Evolutionary conservation across 64 coral and sea anemone genomes (phyloP).

Genomic region (Acropora yongei): DNA sequence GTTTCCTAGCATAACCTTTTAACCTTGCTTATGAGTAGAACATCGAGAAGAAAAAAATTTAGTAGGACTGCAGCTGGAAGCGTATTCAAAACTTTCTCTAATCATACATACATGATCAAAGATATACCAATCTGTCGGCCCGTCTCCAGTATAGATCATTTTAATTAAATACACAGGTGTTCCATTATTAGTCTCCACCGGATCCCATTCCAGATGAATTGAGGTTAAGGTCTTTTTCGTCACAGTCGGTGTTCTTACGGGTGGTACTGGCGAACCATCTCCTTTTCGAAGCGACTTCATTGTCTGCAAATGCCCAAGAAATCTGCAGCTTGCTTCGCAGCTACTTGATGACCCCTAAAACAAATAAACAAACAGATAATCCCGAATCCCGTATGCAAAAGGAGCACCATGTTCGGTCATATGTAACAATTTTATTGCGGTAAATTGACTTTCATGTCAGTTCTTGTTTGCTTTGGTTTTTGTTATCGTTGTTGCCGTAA

Average conservation of each 20-base stretch:
- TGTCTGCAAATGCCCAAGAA: neutral
- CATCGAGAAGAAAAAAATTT: too few relatives aligned
- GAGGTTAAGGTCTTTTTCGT: neutral
- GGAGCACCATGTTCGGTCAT: too few relatives aligned
- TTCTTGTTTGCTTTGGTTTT: too few relatives aligned
- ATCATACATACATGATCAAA: neutral
- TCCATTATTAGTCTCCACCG: constrained; percentile 9
- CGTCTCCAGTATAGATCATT: neutral
- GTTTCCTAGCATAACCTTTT: too few relatives aligned
- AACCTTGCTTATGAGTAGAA: too few relatives aligned
- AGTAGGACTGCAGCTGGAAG: too few relatives aligned
- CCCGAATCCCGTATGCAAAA: too few relatives aligned
- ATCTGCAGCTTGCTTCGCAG: constrained; percentile 32
- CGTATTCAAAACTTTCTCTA: too few relatives aligned
- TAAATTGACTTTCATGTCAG: too few relatives aligned
- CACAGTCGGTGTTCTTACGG: neutral
- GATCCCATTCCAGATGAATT: constrained; percentile 29
- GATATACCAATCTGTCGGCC: neutral
- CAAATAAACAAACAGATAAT: neutral
- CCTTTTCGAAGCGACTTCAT: neutral
- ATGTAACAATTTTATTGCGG: too few relatives aligned
- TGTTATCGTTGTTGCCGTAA: too few relatives aligned
- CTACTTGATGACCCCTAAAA: neutral
- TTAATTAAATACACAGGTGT: constrained; percentile 43
- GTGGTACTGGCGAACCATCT: neutral